These are phyloP conservation scores for Microctonus hyperodae DNA, from an alignment of 2,888 invertebrate species.

Conservation along the genomic window DNA sequence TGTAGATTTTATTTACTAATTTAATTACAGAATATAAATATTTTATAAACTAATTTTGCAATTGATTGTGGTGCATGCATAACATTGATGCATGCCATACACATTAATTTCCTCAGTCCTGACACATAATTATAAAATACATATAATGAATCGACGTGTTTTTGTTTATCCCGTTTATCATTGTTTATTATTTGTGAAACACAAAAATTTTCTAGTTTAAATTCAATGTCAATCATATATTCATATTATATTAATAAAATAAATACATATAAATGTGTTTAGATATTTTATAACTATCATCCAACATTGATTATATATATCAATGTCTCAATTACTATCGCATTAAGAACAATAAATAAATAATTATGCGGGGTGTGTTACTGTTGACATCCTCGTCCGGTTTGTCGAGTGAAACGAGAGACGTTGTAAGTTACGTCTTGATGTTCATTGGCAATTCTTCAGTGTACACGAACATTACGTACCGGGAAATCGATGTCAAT, in stretches of 20 bases:
- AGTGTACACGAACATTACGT: conserved; percentile 33
- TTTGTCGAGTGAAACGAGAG: conserved; percentile 25
- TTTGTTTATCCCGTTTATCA: conserved; percentile 16
- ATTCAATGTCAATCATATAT: background rate
- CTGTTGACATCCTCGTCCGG: conserved; percentile 26
- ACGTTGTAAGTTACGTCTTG: conserved; percentile 22
- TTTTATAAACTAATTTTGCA: conserved; percentile 7
- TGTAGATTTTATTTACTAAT: conserved; percentile 4
- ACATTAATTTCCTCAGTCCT: conserved; percentile 38
- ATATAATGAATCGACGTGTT: conserved; percentile 11
- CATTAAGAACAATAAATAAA: conserved; percentile 9
- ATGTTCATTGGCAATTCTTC: conserved; percentile 26
- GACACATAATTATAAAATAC: conserved; percentile 37
- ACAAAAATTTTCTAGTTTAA: conserved; percentile 4
- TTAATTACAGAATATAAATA: background rate
- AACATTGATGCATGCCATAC: conserved; percentile 33
- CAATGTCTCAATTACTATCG: background rate
- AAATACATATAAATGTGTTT: too few species aligned
- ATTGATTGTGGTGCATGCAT: conserved; percentile 23
- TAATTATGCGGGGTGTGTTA: conserved; percentile 21
- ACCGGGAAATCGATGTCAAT: conserved; percentile 39
- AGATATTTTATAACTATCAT: too few species aligned
- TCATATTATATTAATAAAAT: too few species aligned
- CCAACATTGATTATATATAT: background rate
- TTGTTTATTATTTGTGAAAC: conserved; percentile 12